A percentile compares a stretch with the other conserved stretches of the same genome.
These are phyloP conservation scores for Notamacropus eugenii DNA, from an alignment of 2,797 vertebrate genomes.

Conservation along the genomic window DNA sequence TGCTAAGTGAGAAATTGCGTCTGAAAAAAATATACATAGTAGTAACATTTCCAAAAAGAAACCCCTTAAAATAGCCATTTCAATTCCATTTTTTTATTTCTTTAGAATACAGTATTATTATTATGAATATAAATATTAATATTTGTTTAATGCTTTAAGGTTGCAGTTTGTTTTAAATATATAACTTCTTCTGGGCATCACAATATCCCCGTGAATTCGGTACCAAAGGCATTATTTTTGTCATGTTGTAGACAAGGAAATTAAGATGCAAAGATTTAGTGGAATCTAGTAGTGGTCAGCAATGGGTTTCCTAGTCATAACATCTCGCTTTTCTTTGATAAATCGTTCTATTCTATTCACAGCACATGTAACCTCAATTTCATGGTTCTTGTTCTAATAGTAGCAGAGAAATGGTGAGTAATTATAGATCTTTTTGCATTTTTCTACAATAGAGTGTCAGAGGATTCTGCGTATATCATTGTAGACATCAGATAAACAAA, in stretches of 20 bases:
- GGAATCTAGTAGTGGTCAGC: background rate
- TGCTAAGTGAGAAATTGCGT: background rate
- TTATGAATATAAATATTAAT: background rate
- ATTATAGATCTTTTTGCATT: constrained; percentile 64
- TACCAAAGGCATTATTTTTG: background rate
- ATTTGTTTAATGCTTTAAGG: background rate
- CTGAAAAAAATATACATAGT: background rate
- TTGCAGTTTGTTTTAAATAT: background rate
- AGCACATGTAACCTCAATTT: constrained; percentile 41
- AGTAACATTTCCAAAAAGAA: background rate
- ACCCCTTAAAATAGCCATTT: background rate
- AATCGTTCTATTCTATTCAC: background rate
- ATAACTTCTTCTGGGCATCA: background rate
- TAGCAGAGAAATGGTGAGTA: constrained; percentile 58
- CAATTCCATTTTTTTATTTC: background rate
- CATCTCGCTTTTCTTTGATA: background rate
- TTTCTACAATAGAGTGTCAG: constrained; percentile 67
- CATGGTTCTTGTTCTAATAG: constrained; percentile 46
- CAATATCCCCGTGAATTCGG: background rate
- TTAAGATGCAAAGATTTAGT: background rate
- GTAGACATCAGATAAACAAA: constrained; percentile 75
- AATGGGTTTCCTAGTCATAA: background rate
- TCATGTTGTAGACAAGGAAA: background rate
- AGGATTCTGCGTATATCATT: constrained; percentile 68
- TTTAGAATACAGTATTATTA: background rate